These are phyloP conservation scores for Platanista minor DNA, from an alignment of 2,113 vertebrate species.

Conservation along the genomic window DNA sequence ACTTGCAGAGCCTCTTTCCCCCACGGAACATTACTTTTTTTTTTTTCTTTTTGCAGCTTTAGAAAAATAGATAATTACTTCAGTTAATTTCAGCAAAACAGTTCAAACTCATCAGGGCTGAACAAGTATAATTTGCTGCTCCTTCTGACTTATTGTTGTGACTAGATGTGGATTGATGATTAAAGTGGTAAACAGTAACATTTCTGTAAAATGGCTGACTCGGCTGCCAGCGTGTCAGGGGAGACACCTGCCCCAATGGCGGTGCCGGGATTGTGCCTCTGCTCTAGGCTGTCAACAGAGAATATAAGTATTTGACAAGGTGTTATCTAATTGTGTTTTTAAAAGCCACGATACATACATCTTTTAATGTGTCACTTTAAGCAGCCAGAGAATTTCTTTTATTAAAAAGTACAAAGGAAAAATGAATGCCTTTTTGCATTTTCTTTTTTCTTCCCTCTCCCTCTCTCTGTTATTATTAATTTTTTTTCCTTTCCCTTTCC, in stretches of 20 bases:
- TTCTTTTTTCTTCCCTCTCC: slow-evolving; percentile 59
- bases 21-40: slow-evolving; percentile 60
- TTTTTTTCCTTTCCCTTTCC: slow-evolving; percentile 63
- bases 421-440: slow-evolving; percentile 85
- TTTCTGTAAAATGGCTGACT: slow-evolving; percentile 89
- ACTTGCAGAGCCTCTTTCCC: slow-evolving; percentile 54
- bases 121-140: slow-evolving; percentile 87
- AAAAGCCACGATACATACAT: slow-evolving; percentile 88
- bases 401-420: slow-evolving; percentile 86
- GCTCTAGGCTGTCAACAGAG: slow-evolving; percentile 88
- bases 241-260: slow-evolving; percentile 84
- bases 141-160: slow-evolving; percentile 88
- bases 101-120: slow-evolving; percentile 85
- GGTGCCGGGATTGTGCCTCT: slow-evolving; percentile 81
- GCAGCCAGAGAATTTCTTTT: slow-evolving; percentile 83
- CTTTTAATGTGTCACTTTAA: slow-evolving; percentile 88
- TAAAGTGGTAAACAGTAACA: slow-evolving; percentile 86
- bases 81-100: slow-evolving; percentile 87
- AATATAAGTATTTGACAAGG: slow-evolving; percentile 89
- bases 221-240: slow-evolving; percentile 83
- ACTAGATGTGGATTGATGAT: slow-evolving; percentile 86
- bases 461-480: neutral
- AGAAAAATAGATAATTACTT: slow-evolving; percentile 85
- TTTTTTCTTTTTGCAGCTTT: slow-evolving; percentile 79
- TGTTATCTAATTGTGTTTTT: slow-evolving; percentile 95